These are phyloP conservation scores for Ostrea edulis DNA, from an alignment of 1,140 invertebrate species.

Conservation along the genomic window DNA sequence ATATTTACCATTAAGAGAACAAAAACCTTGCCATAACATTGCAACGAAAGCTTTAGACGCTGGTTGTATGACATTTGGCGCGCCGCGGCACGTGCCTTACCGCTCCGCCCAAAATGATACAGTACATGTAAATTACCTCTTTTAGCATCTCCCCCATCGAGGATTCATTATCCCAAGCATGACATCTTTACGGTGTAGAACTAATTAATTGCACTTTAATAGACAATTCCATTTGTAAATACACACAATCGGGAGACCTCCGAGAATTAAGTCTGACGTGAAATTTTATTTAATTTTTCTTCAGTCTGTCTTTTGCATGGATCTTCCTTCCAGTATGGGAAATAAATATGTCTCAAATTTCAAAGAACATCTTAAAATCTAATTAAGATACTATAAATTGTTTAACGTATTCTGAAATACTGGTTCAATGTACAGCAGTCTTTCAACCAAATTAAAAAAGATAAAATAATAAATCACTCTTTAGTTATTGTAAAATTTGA, in stretches of 20 bases:
- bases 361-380: constrained; percentile 29
- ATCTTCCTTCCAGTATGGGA: background rate
- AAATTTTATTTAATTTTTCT: constrained; percentile 39
- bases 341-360: constrained; percentile 17
- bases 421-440: no score
- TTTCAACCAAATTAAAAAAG: no score
- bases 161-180: constrained; percentile 43
- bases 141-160: background rate
- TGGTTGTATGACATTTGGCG: constrained; percentile 41
- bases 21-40: constrained; percentile 30
- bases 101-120: constrained; percentile 15
- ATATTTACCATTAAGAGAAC: constrained; percentile 30
- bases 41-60: background rate
- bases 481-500: no score
- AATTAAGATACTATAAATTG: constrained; percentile 22
- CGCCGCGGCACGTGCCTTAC: constrained; percentile 37
- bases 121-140: constrained; percentile 48
- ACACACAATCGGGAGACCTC: background rate
- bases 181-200: constrained; percentile 43
- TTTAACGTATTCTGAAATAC: background rate
- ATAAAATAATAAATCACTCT: no score
- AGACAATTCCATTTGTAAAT: constrained; percentile 48
- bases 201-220: constrained; percentile 57
- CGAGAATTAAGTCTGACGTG: constrained; percentile 26
- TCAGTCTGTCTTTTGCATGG: background rate